Evolutionary conservation across 2,113 vertebrate species (phyloP).

Genomic region (Setophaga kirtlandii): DNA sequence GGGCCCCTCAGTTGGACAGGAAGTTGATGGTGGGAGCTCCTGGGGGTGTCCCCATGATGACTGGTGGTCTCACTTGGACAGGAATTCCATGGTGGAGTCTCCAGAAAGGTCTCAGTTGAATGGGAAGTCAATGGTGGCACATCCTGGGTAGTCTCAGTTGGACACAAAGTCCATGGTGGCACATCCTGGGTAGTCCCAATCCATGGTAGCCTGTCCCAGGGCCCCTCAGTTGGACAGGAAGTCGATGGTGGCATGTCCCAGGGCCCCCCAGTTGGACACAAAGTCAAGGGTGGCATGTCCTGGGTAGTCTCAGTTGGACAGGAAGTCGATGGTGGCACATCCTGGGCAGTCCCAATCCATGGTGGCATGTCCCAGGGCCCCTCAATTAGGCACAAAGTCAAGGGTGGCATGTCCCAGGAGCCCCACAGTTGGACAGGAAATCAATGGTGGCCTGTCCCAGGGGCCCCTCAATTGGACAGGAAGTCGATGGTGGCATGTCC

Average conservation of each 20-base stretch:
- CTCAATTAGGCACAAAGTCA: accelerated
- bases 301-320: no score
- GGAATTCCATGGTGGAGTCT: background rate
- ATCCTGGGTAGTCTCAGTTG: conserved; percentile 65
- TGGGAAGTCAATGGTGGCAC: background rate
- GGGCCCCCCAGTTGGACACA: no score
- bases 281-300: no score
- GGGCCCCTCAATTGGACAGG: conserved; percentile 90
- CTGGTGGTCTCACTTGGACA: no score
- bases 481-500: conserved; percentile 86
- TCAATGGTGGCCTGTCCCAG: no score
- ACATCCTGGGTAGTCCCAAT: no score
- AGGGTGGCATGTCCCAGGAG: accelerated
- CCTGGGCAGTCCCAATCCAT: conserved; percentile 64
- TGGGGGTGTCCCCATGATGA: no score
- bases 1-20: background rate
- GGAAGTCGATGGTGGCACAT: accelerated
- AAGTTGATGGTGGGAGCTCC: accelerated
- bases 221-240: no score
- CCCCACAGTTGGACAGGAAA: background rate
- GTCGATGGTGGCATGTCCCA: no score
- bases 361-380: conserved; percentile 41
- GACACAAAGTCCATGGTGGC: conserved; percentile 93
- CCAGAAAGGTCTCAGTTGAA: background rate
- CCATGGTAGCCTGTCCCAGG: no score